These are phyloP conservation scores for Sander vitreus DNA, from an alignment of 2,113 vertebrate genomes.

Conservation along the genomic window DNA sequence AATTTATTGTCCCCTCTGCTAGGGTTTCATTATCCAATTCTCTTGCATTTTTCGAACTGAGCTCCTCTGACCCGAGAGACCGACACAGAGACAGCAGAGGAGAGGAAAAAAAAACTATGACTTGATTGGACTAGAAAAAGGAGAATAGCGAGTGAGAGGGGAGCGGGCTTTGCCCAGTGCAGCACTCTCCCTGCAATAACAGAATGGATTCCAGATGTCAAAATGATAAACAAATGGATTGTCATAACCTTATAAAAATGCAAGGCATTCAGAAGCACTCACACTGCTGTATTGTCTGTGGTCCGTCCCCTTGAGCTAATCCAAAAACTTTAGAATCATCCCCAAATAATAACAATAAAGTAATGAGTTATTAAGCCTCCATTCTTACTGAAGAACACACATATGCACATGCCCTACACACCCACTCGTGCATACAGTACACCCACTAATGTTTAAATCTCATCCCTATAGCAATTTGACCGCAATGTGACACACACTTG, in stretches of 20 bases:
- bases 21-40: conserved; percentile 45
- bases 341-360: background rate
- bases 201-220: conserved; percentile 83
- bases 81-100: conserved; percentile 22
- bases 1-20: conserved; percentile 52
- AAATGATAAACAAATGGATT: conserved; percentile 82
- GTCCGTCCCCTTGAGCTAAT: conserved; percentile 20
- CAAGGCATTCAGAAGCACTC: conserved; percentile 72
- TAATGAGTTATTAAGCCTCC: conserved; percentile 30
- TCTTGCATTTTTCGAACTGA: conserved; percentile 31
- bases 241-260: conserved; percentile 81
- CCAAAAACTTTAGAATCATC: conserved; percentile 39
- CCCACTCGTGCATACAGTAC: conserved; percentile 16
- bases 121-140: conserved; percentile 39
- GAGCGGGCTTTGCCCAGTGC: conserved; percentile 59
- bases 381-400: background rate
- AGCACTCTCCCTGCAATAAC: conserved; percentile 59
- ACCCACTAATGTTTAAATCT: background rate
- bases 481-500: background rate
- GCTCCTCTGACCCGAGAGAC: conserved; percentile 52
- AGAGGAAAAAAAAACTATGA: conserved; percentile 5
- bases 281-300: conserved; percentile 48
- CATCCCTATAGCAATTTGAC: background rate
- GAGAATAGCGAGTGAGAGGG: conserved; percentile 39
- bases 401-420: conserved; percentile 16